phyloP scores from a whole-genome alignment of 2,113 vertebrate genomes.

The Edolisoma coerulescens region DNA sequence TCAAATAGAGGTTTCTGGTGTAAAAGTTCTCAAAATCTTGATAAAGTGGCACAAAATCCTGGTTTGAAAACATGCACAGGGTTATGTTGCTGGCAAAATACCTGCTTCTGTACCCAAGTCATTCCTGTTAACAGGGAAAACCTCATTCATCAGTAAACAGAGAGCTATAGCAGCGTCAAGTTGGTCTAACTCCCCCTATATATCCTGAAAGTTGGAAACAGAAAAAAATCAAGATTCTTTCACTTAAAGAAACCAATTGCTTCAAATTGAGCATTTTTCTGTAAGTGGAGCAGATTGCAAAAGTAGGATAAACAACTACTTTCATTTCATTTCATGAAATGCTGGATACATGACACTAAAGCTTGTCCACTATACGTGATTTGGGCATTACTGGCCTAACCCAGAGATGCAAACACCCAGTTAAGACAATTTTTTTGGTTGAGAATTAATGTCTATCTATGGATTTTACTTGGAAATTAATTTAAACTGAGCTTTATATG shows the following conservation, averaged over 20 bases:
- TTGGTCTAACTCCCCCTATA: not conserved
- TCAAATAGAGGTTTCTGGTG: constrained; percentile 90
- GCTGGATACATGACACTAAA: not conserved
- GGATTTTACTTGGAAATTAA: not conserved
- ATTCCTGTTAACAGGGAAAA: not conserved
- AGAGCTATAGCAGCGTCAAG: not conserved
- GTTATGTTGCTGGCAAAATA: not conserved
- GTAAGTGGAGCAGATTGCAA: not conserved
- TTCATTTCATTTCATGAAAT: not conserved
- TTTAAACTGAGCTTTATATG: not conserved
- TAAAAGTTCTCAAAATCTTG: constrained; percentile 98
- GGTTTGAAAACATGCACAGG: constrained; percentile 45
- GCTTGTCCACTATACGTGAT: not conserved
- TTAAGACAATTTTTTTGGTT: not conserved
- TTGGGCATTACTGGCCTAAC: not conserved
- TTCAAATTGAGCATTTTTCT: not conserved
- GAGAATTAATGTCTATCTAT: not conserved
- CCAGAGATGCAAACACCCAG: not conserved
- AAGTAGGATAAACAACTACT: not conserved
- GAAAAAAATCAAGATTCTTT: not conserved
- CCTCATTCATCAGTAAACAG: not conserved
- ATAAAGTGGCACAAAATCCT: constrained; percentile 94
- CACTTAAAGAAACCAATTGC: not conserved
- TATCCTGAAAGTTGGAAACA: not conserved
- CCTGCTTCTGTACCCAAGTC: not conserved